Evolutionary conservation across 2,888 invertebrate species (phyloP), one percentile per base, ranked within the genome.

Genomic region (Amblyjoppa proteus): DNA sequence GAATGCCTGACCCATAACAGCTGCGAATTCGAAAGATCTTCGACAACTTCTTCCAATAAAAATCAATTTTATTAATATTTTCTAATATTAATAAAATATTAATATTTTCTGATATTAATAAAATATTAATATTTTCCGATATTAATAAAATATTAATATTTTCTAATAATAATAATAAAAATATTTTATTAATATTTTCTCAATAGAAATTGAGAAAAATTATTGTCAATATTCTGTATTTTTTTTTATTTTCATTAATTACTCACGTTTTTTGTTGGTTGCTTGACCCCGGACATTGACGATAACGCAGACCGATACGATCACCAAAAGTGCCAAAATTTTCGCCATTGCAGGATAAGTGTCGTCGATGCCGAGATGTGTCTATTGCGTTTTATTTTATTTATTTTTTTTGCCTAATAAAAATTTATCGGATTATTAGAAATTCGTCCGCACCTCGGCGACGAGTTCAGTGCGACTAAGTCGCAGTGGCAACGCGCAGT

Each of bases 1-100:
- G 87, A 94, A 94, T 28, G 94, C 92, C 83, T 92, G 93, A 83
- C 94, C 94, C 81, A 91, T 89, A 82, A 90, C 88, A 73, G 91
- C 94, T 94, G 84, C n/a, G 61, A 78, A 38, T 58, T 64, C 34
- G 31, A n/a, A 6, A 16, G 28, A 64, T 1, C 2, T 28, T 58
- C 20, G 7, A n/a, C 20, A n/a, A 53, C 7, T n/a, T n/a, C 20
- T 16, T n/a, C 6, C 5, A 34, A 11, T 2, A 41, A 41, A 41
- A 16, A 25, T 45, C 4, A 20, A 66, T 49, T 66, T 7, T 20
- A 53, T 31, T 73, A 61, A 45, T 9, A 75, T 20, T 20, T 20
- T 20, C 20, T 20, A 20, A 20, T 20, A 20, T 20, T 20, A 20
- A 20, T 20, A 20, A 20, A 20, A 20, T 20, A 20, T 20, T 20